Conservation (phyloP, 2,888 invertebrate species). For the Melanotus villosus region DNA sequence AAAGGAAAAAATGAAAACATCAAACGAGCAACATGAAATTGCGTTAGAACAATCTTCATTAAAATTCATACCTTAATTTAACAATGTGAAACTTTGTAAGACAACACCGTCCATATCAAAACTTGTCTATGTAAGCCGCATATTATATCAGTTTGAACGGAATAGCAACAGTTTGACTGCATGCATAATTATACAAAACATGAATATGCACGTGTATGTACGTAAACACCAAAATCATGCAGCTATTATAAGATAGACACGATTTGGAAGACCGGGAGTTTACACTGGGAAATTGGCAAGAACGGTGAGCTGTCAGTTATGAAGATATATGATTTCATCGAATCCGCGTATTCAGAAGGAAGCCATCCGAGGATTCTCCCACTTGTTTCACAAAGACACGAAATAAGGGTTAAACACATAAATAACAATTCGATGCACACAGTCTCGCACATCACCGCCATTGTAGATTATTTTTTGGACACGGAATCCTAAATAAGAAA, state of each 20-base stretch:
- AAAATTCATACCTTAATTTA: no score
- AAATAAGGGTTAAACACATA: constrained; percentile 28
- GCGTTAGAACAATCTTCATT: no score
- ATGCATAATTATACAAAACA: constrained; percentile 1
- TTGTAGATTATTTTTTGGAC: constrained; percentile 28
- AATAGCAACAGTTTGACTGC: background rate
- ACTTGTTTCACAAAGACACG: constrained; percentile 23
- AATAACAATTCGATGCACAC: constrained; percentile 32
- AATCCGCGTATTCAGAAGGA: constrained; percentile 17
- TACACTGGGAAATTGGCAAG: constrained; percentile 26
- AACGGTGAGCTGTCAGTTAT: constrained; percentile 29
- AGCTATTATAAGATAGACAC: constrained; percentile 12
- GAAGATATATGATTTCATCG: constrained; percentile 34
- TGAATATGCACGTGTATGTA: constrained; percentile 15
- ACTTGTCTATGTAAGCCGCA: background rate
- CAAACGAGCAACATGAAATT: no score
- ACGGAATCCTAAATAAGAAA: background rate
- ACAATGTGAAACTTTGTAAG: no score
- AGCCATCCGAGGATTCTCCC: constrained; percentile 17
- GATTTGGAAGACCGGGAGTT: constrained; percentile 14
- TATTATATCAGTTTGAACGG: background rate
- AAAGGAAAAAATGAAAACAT: no score
- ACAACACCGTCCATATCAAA: no score
- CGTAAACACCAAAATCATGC: background rate
- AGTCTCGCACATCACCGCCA: constrained; percentile 12